phyloP scores from a whole-genome alignment of 2,113 vertebrate species.

The Narcine bancroftii region DNA sequence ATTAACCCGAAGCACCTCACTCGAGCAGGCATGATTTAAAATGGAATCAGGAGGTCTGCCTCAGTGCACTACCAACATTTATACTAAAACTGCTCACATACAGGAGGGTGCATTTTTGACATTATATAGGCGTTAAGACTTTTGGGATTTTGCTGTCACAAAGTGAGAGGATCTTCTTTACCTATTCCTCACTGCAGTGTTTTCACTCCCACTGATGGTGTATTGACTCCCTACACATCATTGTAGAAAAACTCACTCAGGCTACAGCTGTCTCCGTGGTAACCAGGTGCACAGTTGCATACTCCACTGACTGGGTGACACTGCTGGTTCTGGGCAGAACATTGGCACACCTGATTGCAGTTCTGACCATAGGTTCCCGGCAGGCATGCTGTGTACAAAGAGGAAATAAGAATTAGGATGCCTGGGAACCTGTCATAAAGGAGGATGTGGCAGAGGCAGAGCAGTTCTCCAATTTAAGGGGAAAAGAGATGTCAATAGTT shows the following conservation, averaged over 20 bases:
- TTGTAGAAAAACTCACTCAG: constrained; percentile 41
- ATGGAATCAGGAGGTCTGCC: too few relatives aligned
- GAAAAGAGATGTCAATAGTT: background rate
- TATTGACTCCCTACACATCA: background rate
- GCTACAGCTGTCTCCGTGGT: constrained; percentile 56
- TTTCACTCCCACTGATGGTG: background rate
- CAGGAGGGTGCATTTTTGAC: background rate
- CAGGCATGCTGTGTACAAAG: constrained; percentile 60
- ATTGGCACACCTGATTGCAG: constrained; percentile 67
- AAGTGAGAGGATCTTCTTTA: background rate
- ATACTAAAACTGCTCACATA: background rate
- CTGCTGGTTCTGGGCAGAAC: constrained; percentile 58
- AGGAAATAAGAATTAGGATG: background rate
- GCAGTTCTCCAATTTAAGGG: background rate
- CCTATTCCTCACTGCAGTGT: background rate
- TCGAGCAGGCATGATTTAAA: too few relatives aligned
- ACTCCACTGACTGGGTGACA: constrained; percentile 66
- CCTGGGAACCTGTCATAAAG: background rate
- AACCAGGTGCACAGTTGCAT: constrained; percentile 64
- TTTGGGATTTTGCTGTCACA: background rate
- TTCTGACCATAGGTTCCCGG: constrained; percentile 61
- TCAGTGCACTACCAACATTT: too few relatives aligned
- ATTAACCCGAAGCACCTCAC: too few relatives aligned
- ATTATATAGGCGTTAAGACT: background rate
- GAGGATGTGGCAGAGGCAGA: too few relatives aligned